Conservation (phyloP, 2,888 invertebrate genomes). For the Invenusta paracnida region DNA sequence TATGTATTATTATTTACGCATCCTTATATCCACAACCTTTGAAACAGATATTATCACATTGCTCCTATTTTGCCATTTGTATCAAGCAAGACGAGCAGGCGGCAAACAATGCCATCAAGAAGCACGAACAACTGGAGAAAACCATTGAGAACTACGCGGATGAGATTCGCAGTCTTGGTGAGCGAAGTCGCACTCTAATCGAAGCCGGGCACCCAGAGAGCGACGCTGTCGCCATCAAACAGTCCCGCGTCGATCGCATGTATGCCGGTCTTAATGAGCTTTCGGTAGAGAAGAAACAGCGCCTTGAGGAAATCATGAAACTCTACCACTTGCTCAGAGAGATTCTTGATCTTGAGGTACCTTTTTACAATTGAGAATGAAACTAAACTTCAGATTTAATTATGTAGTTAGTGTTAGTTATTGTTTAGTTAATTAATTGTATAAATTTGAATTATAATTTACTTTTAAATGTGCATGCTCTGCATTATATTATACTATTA, state of each 20-base stretch:
- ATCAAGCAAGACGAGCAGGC: constrained; percentile 82
- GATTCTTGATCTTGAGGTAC: constrained; percentile 83
- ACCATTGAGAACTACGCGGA: constrained; percentile 64
- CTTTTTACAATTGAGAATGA: no score
- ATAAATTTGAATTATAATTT: no score
- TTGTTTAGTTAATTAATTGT: no score
- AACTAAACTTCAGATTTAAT: no score
- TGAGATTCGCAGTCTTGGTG: constrained; percentile 86
- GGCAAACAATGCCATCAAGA: constrained; percentile 97
- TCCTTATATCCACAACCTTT: no score
- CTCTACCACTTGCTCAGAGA: constrained; percentile 92
- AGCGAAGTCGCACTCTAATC: constrained; percentile 77
- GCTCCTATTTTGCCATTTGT: neutral
- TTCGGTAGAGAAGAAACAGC: constrained; percentile 86
- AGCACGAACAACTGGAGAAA: constrained; percentile 70
- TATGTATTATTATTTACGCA: no score
- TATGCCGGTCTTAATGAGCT: constrained; percentile 96
- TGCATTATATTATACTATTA: no score
- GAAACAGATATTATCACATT: neutral
- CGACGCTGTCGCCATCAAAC: constrained; percentile 50
- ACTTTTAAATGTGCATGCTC: no score
- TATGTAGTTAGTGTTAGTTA: no score
- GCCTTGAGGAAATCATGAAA: constrained; percentile 90
- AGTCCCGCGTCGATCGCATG: constrained; percentile 80
- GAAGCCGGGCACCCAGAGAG: constrained; percentile 78